Evolutionary conservation across 23 tunicate species (phyloP), one percentile per base, ranked within the genome.

Genomic region (Clavelina lepadiformis): DNA sequence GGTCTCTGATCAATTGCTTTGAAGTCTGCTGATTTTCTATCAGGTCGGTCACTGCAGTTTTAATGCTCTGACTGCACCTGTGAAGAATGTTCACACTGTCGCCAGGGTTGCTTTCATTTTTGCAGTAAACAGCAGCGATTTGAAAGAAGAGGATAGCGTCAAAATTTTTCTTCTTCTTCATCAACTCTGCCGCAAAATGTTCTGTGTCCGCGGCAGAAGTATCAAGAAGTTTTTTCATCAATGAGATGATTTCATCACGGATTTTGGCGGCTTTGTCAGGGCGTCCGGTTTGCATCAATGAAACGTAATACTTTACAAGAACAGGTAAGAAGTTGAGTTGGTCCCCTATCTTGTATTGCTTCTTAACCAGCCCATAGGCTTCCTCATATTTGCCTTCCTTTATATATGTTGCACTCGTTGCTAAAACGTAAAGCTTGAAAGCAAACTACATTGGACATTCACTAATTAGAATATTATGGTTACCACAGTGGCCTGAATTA

Each of bases 221-320:
- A 3, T 22, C 27, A 11, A 63, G 51, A 5, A 8, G 11, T 5
- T 5, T 8, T n/a, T 11, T 7, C 49, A 63, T 27, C 20, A 34
- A 5, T 7, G 50, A 7, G 4, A 34, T 63, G 51, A 63, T 3
- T 28, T 63, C 68, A 28, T 36, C 28, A n/a, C 21, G 21, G 50
- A 63, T 21, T 36, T 63, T 51, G 51, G 21, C 21, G 4, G 68
- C 68, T 63, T 63, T 63, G 3, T n/a, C 29, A 3, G 50, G 50
- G 25, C 13, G 4, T 3, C 38, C 25, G 25, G 37, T 63, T 63
- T 36, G 68, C 19, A 63, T 13, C 25, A 36, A 35, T 6, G 68
- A 36, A 51, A 63, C 50, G 68, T 63, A 63, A 63, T 63, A 63
- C 50, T 63, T 50, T 8, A 36, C 50, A 19, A 63, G 68, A 5